Evolutionary conservation across 2,888 invertebrate genomes (phyloP), one percentile per base, ranked within the genome.

Genomic region (Drosophila seclusa): DNA sequence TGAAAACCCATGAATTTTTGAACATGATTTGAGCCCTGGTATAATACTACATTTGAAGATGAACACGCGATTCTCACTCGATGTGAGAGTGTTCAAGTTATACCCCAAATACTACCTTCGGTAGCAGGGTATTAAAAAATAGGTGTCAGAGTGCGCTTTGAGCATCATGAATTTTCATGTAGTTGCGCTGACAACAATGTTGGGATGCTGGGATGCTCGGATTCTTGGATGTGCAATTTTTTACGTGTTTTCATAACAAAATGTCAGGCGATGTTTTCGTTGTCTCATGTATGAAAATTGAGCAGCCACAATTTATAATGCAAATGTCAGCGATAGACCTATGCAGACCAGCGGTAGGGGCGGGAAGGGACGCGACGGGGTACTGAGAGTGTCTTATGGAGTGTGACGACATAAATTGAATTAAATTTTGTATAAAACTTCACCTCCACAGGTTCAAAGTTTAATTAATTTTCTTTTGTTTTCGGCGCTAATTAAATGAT

Each of bases 391-490:
- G 49, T 45, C 48, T 40, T 24, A 24, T 13, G 48, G 71, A 70
- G 80, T 68, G 78, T 89, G 71, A 84, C 73, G 71, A 81, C 71
- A 71, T 63, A 88, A 87, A 85, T 90, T 85, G 83, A 85, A 88
- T 85, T 88, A 90, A 89, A 85, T 89, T 87, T 90, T 79, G 31
- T 71, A 66, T 72, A 32, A 80, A 73, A 79, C 68, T 78, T 78
- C 50, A 71, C 52, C 81, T 68, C 29, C 24, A 24, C 72, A 73
- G 87, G 87, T 89, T 89, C 87, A 87, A 76, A 88, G 88, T 82
- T 80, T 88, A 85, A 85, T 85, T 90, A 90, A 85, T 85, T 90
- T 87, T 80, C 85, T 85, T 87, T 85, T 90, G 88, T 87, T 80
- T 89, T 80, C 68, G 70, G 73, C 83, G 77, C 77, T 85, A 85